Base-by-base conservation (phyloP, 1,140 invertebrate genomes). In the Prorops nasuta region DNA sequence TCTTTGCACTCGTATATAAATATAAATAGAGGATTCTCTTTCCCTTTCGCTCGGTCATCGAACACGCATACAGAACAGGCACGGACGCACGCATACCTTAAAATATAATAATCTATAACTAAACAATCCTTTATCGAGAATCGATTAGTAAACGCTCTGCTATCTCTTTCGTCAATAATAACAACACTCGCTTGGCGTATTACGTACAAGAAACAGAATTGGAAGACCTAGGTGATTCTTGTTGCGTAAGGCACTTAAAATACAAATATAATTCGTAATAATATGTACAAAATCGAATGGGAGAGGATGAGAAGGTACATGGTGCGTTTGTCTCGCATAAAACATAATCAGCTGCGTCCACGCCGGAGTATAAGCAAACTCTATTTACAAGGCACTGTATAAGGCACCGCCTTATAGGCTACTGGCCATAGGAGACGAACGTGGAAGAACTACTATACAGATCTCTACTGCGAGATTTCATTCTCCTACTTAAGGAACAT, bases 171-270 rank as follows among this genome's bases (percentile, higher is more conserved):
- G n/a, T n/a, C n/a, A n/a, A n/a, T n/a, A n/a, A n/a, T n/a, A n/a
- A n/a, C n/a, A 49, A 58, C 60, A 56, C 36, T 44, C 47, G 49
- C 31, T 17, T 47, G 54, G 55, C 43, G 58, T 60, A 62, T 60
- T 60, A 57, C 41, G 54, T 67, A 67, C 58, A 65, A 65, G 61
- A 71, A 73, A 74, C 64, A 71, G 46, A 73, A 75, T 49, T 75
- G 73, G 75, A 78, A 78, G 75, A 77, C 75, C 52, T 68, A 60
- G 64, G 69, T 77, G 75, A 77, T 77, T 74, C 70, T 76, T 77
- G 75, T 76, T 77, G 75, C 64, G 58, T 71, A 77, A 77, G 75
- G 75, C 75, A 77, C 75, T 77, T 77, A 75, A 71, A 66, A 67
- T 56, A 68, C 48, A 49, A 46, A 44, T 35, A 28, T 28, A 6